phyloP scores from a whole-genome alignment of 2,113 vertebrate genomes.

The rabbit (Oryctolagus cuniculus) region mOryCun1.1 NC_091438.1:84781001-84781500 shows the following conservation, averaged over 20 bases:
- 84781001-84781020: conserved; percentile 14
- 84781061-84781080: not conserved
- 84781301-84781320: not conserved
- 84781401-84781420: conserved; percentile 33
- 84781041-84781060: conserved; percentile 11
- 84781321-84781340: conserved; percentile 20
- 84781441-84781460: not conserved
- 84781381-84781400: not conserved
- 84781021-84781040: conserved; percentile 52
- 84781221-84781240: not conserved
- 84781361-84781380: conserved; percentile 47
- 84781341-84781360: conserved; percentile 31
- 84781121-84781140: not conserved
- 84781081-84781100: conserved; percentile 1
- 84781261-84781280: conserved; percentile 37
- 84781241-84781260: not conserved
- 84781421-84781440: conserved; percentile 38
- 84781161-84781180: conserved; percentile 61
- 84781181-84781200: not conserved
- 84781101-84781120: conserved; percentile 5
- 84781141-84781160: not conserved
- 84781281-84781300: not conserved
- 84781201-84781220: not conserved
- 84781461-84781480: conserved; percentile 47
- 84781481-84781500: conserved; percentile 49